Evolutionary conservation across 2,113 vertebrate species (phyloP).

Genomic region (human): GRCh38 chr1:57080501-57081000

Average conservation of each 20-base stretch:
- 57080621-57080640: constrained; percentile 24
- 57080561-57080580: background rate
- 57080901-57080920: background rate
- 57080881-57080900: background rate
- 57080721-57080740: background rate
- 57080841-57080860: too few relatives aligned
- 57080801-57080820: background rate
- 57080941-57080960: background rate
- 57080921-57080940: background rate
- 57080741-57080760: too few relatives aligned
- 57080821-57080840: background rate
- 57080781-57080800: background rate
- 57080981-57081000: background rate
- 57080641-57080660: constrained; percentile 32
- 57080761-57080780: background rate
- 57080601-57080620: background rate
- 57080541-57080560: background rate
- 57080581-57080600: constrained; percentile 40
- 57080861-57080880: rapidly evolving
- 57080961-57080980: background rate
- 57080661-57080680: constrained; percentile 57
- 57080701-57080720: background rate
- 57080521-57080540: constrained; percentile 17
- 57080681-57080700: constrained; percentile 52
- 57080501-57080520: background rate